phyloP scores from a whole-genome alignment of 2,113 vertebrate genomes.

The Rallus limicola region DNA sequence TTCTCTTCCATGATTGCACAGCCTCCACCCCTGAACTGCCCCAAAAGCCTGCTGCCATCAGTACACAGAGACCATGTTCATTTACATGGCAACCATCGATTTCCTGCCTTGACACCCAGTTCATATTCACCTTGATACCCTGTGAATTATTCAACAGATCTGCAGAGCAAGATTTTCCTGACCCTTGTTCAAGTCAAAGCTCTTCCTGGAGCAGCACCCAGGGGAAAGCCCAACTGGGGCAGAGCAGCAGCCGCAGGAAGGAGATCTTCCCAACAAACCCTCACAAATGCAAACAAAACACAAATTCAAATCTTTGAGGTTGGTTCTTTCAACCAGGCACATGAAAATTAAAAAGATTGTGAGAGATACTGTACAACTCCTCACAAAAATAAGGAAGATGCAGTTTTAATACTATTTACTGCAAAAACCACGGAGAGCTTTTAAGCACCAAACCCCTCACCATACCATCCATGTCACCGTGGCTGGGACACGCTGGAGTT shows the following conservation, averaged over 20 bases:
- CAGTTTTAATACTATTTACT: neutral
- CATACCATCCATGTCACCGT: no score
- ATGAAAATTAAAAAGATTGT: neutral
- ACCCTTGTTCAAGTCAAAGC: neutral
- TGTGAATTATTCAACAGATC: neutral
- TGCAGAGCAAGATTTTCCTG: neutral
- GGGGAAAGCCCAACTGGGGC: fast-evolving
- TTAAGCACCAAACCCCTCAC: neutral
- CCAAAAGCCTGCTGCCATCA: neutral
- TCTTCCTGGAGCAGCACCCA: neutral
- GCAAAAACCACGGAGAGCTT: neutral
- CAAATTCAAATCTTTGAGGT: no score
- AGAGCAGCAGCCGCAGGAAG: no score
- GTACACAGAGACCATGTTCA: neutral
- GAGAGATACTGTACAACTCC: neutral
- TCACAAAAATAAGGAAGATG: neutral
- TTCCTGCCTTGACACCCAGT: neutral
- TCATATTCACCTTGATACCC: neutral
- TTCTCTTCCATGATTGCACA: neutral
- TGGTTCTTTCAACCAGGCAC: neutral
- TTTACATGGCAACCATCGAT: neutral
- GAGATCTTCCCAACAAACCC: neutral
- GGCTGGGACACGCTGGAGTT: neutral
- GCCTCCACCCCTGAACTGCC: neutral
- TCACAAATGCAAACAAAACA: neutral